Evolutionary conservation across 2,113 vertebrate species (phyloP).

Genomic region (Platycercus adscitus): DNA sequence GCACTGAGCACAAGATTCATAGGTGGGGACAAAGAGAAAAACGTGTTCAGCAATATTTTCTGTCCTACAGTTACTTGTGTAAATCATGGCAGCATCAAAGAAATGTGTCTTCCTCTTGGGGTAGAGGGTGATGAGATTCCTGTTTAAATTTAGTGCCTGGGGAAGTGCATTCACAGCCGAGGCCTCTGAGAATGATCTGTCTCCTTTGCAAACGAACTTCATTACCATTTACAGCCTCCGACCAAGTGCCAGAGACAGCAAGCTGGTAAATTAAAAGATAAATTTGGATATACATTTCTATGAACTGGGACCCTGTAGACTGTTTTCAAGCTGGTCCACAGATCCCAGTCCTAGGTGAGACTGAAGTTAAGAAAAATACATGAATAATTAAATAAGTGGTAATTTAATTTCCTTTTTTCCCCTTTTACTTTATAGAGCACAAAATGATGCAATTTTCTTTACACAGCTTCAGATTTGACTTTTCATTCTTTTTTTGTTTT

Average conservation of each 20-base stretch:
- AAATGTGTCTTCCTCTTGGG: neutral
- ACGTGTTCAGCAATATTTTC: neutral
- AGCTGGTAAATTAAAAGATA: constrained; percentile 1
- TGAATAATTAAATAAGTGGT: neutral
- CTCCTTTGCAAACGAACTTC: neutral
- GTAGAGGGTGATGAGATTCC: neutral
- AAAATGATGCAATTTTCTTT: neutral
- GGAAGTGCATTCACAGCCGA: neutral
- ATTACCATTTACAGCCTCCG: constrained; percentile 4
- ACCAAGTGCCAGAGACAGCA: neutral
- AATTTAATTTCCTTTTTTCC: neutral
- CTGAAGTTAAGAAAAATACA: neutral
- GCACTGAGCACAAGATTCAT: neutral
- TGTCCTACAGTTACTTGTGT: neutral
- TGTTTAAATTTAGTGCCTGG: constrained; percentile 41
- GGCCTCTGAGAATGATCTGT: constrained; percentile 33
- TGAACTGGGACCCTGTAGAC: neutral
- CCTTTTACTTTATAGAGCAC: neutral
- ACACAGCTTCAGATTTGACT: neutral
- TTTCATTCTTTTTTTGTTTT: neutral
- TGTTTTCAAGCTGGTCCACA: rapidly evolving
- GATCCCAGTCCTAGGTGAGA: neutral
- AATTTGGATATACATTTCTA: neutral
- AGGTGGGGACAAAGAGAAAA: neutral
- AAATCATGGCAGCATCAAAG: constrained; percentile 16